Percentiles rank a stretch among this genome's conserved stretches.
Evolutionary conservation across 2,888 invertebrate genomes (phyloP).

Genomic region (Euzetes globulus): DNA sequence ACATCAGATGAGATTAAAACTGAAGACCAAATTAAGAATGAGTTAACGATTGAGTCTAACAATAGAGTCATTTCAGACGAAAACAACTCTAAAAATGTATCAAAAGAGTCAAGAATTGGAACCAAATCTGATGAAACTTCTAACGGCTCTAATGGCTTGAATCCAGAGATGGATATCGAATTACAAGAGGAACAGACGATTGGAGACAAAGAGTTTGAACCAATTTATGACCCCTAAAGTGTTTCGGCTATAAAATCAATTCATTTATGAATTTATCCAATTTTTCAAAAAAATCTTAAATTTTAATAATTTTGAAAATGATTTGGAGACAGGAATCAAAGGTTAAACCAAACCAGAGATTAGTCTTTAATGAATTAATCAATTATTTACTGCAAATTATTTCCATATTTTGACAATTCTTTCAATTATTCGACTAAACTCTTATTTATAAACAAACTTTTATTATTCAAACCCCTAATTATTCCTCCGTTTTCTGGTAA

Average conservation of each 20-base stretch:
- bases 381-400: not conserved
- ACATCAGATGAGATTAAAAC: constrained; percentile 24
- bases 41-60: not conserved
- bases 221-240: not conserved
- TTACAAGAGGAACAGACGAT: constrained; percentile 12
- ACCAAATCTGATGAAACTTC: not conserved
- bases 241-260: not conserved
- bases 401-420: not conserved
- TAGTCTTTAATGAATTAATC: not conserved
- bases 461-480: constrained; percentile 36
- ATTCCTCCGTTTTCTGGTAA: constrained; percentile 34
- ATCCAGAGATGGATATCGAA: constrained; percentile 25
- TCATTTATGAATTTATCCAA: not conserved
- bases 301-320: not conserved
- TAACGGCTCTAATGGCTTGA: not conserved
- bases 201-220: constrained; percentile 42
- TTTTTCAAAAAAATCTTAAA: not conserved
- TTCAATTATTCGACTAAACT: not conserved
- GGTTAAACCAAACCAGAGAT: not conserved
- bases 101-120: not conserved
- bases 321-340: not conserved
- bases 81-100: not conserved
- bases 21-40: not conserved
- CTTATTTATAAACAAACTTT: constrained; percentile 37
- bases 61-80: constrained; percentile 20